Percentiles rank a stretch among this genome's conserved stretches.
phyloP scores from a whole-genome alignment of 2,113 vertebrate genomes.

The Anguilla japonica region DNA sequence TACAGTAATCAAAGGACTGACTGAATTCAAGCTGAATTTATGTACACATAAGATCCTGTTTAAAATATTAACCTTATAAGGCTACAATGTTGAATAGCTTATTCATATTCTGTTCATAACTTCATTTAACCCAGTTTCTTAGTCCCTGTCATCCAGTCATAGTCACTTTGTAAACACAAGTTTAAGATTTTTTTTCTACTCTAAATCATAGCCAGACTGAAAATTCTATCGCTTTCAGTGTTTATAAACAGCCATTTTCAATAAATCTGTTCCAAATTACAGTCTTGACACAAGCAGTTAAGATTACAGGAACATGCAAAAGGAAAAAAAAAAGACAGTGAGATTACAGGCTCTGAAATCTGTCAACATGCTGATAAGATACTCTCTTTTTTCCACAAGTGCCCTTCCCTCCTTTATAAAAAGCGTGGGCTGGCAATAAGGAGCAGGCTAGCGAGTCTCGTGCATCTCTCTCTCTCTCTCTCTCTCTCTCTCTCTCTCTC shows the following conservation, averaged over 20 bases:
- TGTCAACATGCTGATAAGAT: slow-evolving; percentile 31
- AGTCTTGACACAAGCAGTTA: slow-evolving; percentile 34
- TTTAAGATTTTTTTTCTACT: slow-evolving; percentile 12
- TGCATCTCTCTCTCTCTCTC: slow-evolving; percentile 12
- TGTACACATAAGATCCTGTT: not conserved
- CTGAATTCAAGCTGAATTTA: not conserved
- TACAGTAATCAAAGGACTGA: not conserved
- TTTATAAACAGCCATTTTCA: slow-evolving; percentile 20
- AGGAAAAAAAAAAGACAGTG: slow-evolving; percentile 9
- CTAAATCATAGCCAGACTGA: slow-evolving; percentile 17
- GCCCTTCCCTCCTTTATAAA: not conserved
- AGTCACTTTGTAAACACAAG: not conserved
- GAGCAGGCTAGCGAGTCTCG: not conserved
- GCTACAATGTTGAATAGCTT: not conserved
- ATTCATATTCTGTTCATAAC: not conserved
- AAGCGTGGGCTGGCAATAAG: slow-evolving; percentile 33
- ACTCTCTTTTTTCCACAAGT: slow-evolving; percentile 1
- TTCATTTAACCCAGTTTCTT: slow-evolving; percentile 10
- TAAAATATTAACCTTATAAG: not conserved
- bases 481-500: not conserved
- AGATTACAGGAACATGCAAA: slow-evolving; percentile 25
- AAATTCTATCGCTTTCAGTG: slow-evolving; percentile 18
- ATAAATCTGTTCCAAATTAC: slow-evolving; percentile 27
- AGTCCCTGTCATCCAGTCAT: not conserved
- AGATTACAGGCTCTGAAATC: slow-evolving; percentile 16